These are phyloP conservation scores for Psilanteris sp. DNA, from an alignment of 1,140 invertebrate species.

Conservation along the genomic window DNA sequence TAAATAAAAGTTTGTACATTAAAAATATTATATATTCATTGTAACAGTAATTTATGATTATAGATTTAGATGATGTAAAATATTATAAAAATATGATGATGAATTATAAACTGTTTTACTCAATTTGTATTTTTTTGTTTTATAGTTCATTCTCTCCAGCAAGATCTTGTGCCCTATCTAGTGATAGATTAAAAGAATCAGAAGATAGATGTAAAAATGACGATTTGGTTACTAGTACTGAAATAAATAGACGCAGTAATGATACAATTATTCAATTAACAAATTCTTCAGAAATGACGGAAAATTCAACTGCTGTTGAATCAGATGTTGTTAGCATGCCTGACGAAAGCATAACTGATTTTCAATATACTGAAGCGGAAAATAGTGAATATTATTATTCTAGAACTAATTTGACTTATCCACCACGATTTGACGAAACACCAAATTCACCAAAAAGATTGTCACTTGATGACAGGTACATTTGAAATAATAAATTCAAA, in stretches of 20 bases:
- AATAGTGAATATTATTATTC: conserved; percentile 74
- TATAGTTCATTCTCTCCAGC: conserved; percentile 71
- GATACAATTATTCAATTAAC: conserved; percentile 77
- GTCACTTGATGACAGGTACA: conserved; percentile 77
- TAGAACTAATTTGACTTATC: conserved; percentile 77
- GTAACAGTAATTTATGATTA: too few species aligned
- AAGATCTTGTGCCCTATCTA: conserved; percentile 53
- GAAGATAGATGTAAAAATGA: conserved; percentile 51
- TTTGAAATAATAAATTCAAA: background rate
- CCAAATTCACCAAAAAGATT: conserved; percentile 76
- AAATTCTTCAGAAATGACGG: conserved; percentile 51
- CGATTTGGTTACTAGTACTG: conserved; percentile 45
- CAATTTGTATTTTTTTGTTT: conserved; percentile 6
- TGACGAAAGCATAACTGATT: conserved; percentile 60
- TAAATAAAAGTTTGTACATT: too few species aligned
- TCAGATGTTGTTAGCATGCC: conserved; percentile 62
- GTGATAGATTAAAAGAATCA: conserved; percentile 48
- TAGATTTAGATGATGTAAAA: too few species aligned
- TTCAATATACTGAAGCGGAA: conserved; percentile 69
- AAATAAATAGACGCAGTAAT: conserved; percentile 71
- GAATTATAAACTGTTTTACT: too few species aligned
- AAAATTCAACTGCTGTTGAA: conserved; percentile 58
- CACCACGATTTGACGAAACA: conserved; percentile 73
- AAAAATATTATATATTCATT: too few species aligned
- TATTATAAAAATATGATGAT: too few species aligned